A percentile compares a stretch with the other conserved stretches of the same genome.
Conservation (phyloP, 2,888 invertebrate genomes). For the Trilocha varians region DNA sequence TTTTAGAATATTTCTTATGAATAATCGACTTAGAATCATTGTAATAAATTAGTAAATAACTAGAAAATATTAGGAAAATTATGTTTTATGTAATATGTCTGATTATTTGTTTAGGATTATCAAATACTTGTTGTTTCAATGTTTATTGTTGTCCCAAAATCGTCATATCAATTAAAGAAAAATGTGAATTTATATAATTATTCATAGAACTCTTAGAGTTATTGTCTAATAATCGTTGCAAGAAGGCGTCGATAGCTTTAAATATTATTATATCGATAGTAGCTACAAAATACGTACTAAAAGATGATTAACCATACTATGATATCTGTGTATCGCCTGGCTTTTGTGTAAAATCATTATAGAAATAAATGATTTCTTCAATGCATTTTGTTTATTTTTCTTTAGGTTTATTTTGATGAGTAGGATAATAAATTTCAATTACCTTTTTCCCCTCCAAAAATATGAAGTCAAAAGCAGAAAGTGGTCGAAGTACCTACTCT, state of each 20-base stretch:
- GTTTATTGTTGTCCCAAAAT: constrained; percentile 1
- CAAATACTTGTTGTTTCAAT: not conserved
- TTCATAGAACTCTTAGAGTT: not conserved
- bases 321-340: constrained; percentile 35
- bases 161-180: constrained; percentile 6
- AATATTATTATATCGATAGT: constrained; percentile 19
- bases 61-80: not conserved
- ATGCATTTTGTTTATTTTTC: not conserved
- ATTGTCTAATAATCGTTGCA: constrained; percentile 4
- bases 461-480: too few relatives aligned
- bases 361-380: constrained; percentile 40
- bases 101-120: not conserved
- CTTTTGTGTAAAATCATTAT: constrained; percentile 35
- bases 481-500: too few relatives aligned
- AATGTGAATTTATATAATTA: constrained; percentile 1
- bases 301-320: constrained; percentile 20
- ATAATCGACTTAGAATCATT: constrained; percentile 12
- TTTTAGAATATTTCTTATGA: constrained; percentile 22
- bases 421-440: too few relatives aligned
- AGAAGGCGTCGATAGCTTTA: constrained; percentile 12
- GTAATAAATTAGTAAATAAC: not conserved
- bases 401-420: too few relatives aligned
- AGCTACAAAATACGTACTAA: constrained; percentile 17
- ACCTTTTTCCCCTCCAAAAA: too few relatives aligned
- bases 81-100: not conserved